Conservation (phyloP, 2,797 vertebrate genomes). For the Rhadinocentrus ornatus region DNA sequence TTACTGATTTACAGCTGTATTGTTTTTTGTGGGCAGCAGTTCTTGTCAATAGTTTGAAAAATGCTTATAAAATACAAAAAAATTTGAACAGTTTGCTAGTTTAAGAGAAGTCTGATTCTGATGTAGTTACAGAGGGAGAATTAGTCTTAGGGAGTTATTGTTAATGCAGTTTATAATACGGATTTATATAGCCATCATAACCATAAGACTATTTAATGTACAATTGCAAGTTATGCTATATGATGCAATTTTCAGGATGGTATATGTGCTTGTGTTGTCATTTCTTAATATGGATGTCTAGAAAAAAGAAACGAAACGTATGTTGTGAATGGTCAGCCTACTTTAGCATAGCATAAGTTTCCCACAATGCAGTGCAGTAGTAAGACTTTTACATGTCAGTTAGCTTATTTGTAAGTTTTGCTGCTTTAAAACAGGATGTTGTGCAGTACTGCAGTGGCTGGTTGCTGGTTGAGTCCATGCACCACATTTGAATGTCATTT, state of each 20-base stretch:
- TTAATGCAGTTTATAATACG: no score
- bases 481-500: not conserved
- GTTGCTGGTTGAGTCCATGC: not conserved
- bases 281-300: no score
- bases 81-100: no score
- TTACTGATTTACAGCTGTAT: not conserved
- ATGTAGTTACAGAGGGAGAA: no score
- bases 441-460: not conserved
- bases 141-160: no score
- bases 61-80: no score
- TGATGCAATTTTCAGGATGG: no score
- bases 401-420: not conserved
- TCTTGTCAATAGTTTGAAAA: not conserved
- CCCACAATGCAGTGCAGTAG: not conserved
- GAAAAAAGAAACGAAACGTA: no score
- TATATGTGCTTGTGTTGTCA: no score
- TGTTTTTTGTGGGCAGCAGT: not conserved
- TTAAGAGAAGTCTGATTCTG: no score
- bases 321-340: not conserved
- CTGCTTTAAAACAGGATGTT: not conserved
- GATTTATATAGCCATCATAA: no score
- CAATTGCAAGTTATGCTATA: not conserved
- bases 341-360: not conserved
- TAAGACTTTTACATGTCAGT: not conserved
- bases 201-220: not conserved